Conservation (phyloP, 2,888 invertebrate genomes). For the Mimas tiliae region DNA sequence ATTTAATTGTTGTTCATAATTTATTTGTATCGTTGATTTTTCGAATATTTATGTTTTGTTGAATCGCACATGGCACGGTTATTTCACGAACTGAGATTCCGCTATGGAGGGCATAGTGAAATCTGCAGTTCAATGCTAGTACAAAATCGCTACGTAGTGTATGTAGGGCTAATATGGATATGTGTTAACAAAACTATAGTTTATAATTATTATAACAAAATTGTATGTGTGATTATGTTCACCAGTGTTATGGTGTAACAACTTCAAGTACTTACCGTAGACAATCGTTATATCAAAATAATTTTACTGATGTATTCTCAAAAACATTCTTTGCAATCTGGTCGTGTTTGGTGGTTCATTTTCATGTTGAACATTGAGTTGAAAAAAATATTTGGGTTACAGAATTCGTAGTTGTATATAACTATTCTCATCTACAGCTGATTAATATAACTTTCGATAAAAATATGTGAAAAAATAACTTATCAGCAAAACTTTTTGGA, state of each 20-base stretch:
- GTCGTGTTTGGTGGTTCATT: neutral
- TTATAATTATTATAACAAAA: conserved; percentile 33
- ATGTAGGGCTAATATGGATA: conserved; percentile 68
- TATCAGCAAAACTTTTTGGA: too few species aligned
- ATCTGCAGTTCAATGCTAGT: conserved; percentile 30
- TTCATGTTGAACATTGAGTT: neutral
- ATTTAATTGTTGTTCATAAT: conserved; percentile 26
- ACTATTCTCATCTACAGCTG: too few species aligned
- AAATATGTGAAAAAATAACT: too few species aligned
- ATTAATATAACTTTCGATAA: too few species aligned
- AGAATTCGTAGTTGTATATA: too few species aligned
- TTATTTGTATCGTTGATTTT: conserved; percentile 32
- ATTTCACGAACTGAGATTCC: conserved; percentile 13
- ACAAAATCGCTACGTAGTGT: conserved; percentile 35
- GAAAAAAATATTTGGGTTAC: too few species aligned
- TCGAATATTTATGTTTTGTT: conserved; percentile 28
- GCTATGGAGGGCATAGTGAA: conserved; percentile 27
- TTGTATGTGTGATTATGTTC: conserved; percentile 26
- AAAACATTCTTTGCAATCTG: neutral
- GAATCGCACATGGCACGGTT: neutral
- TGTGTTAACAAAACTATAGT: conserved; percentile 58
- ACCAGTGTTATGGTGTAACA: neutral
- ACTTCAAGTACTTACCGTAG: neutral
- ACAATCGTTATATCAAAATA: neutral
- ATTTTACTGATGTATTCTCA: neutral